Conservation (phyloP, 2,888 invertebrate species). For the Phania funesta region DNA sequence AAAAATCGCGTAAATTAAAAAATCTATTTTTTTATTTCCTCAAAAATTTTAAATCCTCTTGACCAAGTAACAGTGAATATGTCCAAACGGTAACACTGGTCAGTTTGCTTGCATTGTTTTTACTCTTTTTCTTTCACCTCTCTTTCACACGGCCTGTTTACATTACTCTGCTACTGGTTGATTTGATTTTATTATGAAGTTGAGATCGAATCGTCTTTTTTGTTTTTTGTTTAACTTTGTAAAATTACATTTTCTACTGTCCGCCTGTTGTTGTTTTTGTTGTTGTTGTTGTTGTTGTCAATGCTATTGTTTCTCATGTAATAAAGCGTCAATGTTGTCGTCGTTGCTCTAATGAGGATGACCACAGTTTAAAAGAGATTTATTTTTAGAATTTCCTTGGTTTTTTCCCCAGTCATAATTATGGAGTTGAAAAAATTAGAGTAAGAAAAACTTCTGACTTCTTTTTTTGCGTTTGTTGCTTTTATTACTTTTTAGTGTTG, state of each 20-base stretch:
- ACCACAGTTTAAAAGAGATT: conserved; percentile 56
- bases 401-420: conserved; percentile 24
- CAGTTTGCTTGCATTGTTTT: no score
- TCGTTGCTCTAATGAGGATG: conserved; percentile 28
- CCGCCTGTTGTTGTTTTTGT: not conserved
- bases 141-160: no score
- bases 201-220: no score
- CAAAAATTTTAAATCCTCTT: no score
- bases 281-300: not conserved
- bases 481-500: no score
- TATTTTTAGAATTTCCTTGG: conserved; percentile 54
- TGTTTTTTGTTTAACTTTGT: not conserved
- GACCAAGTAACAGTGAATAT: no score
- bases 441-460: conserved; percentile 35
- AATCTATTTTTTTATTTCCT: no score
- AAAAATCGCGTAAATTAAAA: no score
- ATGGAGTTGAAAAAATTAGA: conserved; percentile 48
- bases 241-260: not conserved
- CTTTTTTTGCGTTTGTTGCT: not conserved
- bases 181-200: no score
- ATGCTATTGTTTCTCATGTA: conserved; percentile 20
- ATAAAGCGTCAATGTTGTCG: not conserved
- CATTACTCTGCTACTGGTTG: no score
- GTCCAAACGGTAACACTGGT: no score
- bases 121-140: no score